Base-by-base conservation (phyloP, 2,113 vertebrate species). In the Hippocampus zosterae region DNA sequence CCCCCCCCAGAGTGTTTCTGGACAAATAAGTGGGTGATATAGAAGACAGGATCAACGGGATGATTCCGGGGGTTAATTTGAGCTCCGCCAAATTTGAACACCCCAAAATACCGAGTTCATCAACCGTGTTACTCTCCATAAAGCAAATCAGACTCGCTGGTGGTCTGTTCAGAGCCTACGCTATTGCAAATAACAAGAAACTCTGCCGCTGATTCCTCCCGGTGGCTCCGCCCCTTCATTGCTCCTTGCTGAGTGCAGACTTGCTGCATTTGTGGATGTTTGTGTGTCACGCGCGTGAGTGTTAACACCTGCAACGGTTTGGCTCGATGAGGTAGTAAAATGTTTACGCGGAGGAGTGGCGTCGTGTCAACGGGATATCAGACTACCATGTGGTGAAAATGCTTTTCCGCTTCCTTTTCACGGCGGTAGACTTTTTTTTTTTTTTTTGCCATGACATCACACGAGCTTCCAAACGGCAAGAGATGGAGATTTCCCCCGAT, bases 251-350 rank as follows among this genome's bases (percentile, higher is more conserved):
- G 10, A 10, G 12, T 48, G 64, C 1, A 1, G 27, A n/a, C 25
- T 9, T 65, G n/a, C 15, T 19, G 1, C n/a, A 13, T 65, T 27
- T n/a, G 33, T 33, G n/a, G 50, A 56, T 75, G 71, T 40, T 9
- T 44, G 10, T 2, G 42, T 44, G 42, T 11, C 12, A 8, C 2
- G 18, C 21, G 1, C 48, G 5, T 52, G 48, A 19, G 19, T 52
- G 19, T 52, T 52, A 81, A 75, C 71, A 84, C 75, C 79, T 83
- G 75, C 61, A 69, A 67, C 61, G 66, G 73, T 57, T 79, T 86
- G 77, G 84, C 81, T 65, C 3, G 57, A 67, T 77, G 72, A 33
- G 42, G 63, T 67, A 64, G 67, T 67, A 75, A 37, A 79, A 84
- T 68, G 52, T 82, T 79, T 70, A 71, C 48, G 69, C 71, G 19